Evolutionary conservation across 2,888 invertebrate species (phyloP).

Genomic region (Lycia hirtaria): DNA sequence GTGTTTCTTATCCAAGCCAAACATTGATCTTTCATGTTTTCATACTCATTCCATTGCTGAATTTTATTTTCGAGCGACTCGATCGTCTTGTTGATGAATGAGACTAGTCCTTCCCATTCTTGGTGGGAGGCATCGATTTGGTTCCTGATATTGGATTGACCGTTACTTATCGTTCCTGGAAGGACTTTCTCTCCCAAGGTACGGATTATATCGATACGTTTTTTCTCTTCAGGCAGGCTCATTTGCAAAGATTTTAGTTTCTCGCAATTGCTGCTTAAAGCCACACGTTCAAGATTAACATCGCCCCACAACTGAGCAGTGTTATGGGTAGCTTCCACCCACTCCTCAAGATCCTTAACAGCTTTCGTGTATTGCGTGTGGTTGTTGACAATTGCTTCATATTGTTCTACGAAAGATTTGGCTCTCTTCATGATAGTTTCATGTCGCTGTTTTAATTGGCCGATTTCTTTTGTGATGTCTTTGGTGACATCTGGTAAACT

Average conservation of each 20-base stretch:
- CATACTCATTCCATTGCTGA: constrained; percentile 96
- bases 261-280: constrained; percentile 94
- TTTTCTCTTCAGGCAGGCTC: constrained; percentile 94
- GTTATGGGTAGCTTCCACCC: constrained; percentile 93
- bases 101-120: constrained; percentile 94
- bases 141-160: constrained; percentile 93
- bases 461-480: constrained; percentile 89
- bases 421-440: constrained; percentile 88
- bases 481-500: constrained; percentile 92
- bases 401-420: constrained; percentile 92
- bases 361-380: constrained; percentile 96
- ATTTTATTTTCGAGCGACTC: constrained; percentile 92
- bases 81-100: constrained; percentile 91
- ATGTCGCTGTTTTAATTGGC: constrained; percentile 89
- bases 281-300: constrained; percentile 92
- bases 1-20: constrained; percentile 94
- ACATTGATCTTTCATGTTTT: constrained; percentile 93
- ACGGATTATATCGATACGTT: constrained; percentile 92
- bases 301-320: constrained; percentile 94
- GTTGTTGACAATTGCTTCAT: constrained; percentile 94
- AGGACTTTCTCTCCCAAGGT: constrained; percentile 95
- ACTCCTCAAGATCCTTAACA: constrained; percentile 94
- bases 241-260: constrained; percentile 92
- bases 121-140: constrained; percentile 95
- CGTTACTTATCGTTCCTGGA: constrained; percentile 92